Evolutionary conservation across 2,888 invertebrate species (phyloP).

Genomic region (Amitus sp.): DNA sequence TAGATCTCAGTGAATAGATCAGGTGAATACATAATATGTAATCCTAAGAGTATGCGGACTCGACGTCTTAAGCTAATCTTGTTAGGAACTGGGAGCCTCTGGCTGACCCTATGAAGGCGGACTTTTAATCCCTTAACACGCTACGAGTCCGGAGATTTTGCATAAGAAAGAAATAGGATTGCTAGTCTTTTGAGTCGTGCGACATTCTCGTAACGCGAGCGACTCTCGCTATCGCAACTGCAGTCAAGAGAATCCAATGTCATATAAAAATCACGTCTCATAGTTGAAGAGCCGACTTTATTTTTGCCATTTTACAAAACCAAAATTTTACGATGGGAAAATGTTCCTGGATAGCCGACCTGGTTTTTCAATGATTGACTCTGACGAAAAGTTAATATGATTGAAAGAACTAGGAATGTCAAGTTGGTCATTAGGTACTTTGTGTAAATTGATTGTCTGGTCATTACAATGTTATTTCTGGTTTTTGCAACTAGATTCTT

Average conservation of each 20-base stretch:
- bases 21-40: constrained; percentile 65
- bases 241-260: not conserved
- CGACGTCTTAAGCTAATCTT: constrained; percentile 65
- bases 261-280: not conserved
- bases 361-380: too few species aligned
- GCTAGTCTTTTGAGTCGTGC: constrained; percentile 36
- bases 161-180: constrained; percentile 64
- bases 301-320: too few species aligned
- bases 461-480: too few species aligned
- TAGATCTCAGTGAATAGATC: constrained; percentile 54
- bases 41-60: constrained; percentile 63
- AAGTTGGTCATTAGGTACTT: too few species aligned
- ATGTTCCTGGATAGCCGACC: too few species aligned
- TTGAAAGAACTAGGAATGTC: too few species aligned
- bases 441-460: too few species aligned
- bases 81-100: constrained; percentile 63
- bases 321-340: not conserved
- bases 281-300: too few species aligned
- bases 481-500: too few species aligned
- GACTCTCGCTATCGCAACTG: constrained; percentile 9
- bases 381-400: too few species aligned
- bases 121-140: constrained; percentile 63
- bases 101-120: constrained; percentile 57
- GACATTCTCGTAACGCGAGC: constrained; percentile 21
- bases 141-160: constrained; percentile 56